Base-by-base conservation (phyloP, 2,113 vertebrate genomes). In the Sarotherodon lohbergeri region DNA sequence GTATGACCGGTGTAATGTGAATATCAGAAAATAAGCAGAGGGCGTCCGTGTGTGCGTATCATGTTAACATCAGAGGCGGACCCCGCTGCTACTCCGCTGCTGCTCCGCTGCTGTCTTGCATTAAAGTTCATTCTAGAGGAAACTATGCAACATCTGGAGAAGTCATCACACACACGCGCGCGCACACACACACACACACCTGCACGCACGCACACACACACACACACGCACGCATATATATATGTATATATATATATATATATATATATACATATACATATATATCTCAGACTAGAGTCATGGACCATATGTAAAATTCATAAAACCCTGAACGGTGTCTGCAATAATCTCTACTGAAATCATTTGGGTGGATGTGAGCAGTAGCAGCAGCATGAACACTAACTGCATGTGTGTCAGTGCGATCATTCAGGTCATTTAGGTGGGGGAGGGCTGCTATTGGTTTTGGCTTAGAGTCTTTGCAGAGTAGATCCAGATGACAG, bases 61-160 rank as follows among this genome's bases (percentile, higher is more conserved):
- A 85, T 84, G 83, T 88, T 84, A 82, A 92, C 81, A 85, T 91
- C 81, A 86, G 87, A 76, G 43, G 43, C 41, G 22, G 57, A 50
- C 29, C 54, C 41, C 4, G 4, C 82, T 80, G 78, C 86, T 71
- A 59, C 41, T 80, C 87, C 48, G 32, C 80, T 43, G 61, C 93
- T 93, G 86, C 43, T 82, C 86, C 54, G 34, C 81, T 48, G 56
- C 93, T 93, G 89, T 22, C 43, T 88, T 54, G 48, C 29, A 88
- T 92, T 92, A 79, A 84, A 86, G 54, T 3, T 1, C 66, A 48
- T 34, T 84, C 24, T 24, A 46, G 27, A 92, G 87, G 82, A 94
- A 95, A 92, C 86, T 78, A 27, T 63, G n/a, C 41, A 84, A 80
- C 91, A 93, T 94, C 92, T 95, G 94, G 91, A 89, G n/a, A 93